phyloP scores from a whole-genome alignment of 2,888 invertebrate genomes.

The Liopterus haemorrhoidalis region DNA sequence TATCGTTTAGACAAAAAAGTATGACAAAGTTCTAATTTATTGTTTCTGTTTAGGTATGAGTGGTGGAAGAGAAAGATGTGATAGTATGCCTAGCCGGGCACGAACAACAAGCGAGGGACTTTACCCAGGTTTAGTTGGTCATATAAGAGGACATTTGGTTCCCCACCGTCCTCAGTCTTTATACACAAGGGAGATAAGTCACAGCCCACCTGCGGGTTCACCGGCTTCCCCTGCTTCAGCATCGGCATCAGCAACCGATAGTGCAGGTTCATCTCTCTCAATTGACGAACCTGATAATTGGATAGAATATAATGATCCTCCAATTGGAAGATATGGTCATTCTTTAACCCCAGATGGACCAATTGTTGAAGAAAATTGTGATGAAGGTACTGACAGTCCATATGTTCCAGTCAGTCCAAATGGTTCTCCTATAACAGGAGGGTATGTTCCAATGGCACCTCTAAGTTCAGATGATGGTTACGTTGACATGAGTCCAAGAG shows the following conservation, averaged over 20 bases:
- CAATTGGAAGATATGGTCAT: conserved; percentile 45
- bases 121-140: conserved; percentile 39
- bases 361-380: conserved; percentile 59
- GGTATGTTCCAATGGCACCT: conserved; percentile 65
- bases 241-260: conserved; percentile 54
- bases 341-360: conserved; percentile 59
- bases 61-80: conserved; percentile 65
- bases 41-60: conserved; percentile 30
- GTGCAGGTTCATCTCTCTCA: conserved; percentile 62
- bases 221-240: conserved; percentile 58
- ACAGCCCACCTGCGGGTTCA: conserved; percentile 50
- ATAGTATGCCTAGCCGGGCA: conserved; percentile 74
- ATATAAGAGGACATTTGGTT: conserved; percentile 44
- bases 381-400: conserved; percentile 49
- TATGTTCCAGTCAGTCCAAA: conserved; percentile 27
- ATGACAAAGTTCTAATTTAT: no score
- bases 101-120: conserved; percentile 60
- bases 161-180: conserved; percentile 45
- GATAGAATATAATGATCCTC: conserved; percentile 38
- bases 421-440: conserved; percentile 27
- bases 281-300: conserved; percentile 52
- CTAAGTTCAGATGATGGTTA: conserved; percentile 48
- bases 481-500: conserved; percentile 53
- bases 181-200: conserved; percentile 44
- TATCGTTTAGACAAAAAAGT: no score